Base-by-base conservation (phyloP, 2,888 invertebrate genomes). In the Scaptomyza flava region DNA sequence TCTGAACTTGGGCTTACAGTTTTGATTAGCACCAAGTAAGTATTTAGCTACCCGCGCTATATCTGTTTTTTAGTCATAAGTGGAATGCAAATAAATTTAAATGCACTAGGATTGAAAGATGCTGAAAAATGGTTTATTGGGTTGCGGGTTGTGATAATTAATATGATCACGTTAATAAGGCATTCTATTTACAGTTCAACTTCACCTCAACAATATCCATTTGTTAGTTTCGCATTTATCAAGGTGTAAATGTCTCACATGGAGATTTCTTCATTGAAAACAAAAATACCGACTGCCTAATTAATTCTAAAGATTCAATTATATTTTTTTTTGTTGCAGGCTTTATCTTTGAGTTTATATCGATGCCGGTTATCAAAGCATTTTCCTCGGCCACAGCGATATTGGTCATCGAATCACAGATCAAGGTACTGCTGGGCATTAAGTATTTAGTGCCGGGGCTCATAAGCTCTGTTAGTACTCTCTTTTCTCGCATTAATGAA, bases 301-400 rank as follows among this genome's bases (percentile, higher is more conserved):
- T 8, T 31, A 23, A 4, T 23, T 23, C 23, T 31, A 9, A 27
- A 8, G 1, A 31, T 9, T n/a, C n/a, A n/a, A n/a, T n/a, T n/a
- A n/a, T n/a, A n/a, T n/a, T n/a, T n/a, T n/a, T n/a, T 31, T 34
- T 2, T 9, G 2, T 63, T 68, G 11, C 86, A 97, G 97, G 97
- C 59, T 96, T 97, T 90, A 92, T 97, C 64, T 96, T 97, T 69
- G 96, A 97, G 80, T 95, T 97, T 90, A 97, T 97, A 68, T 97
- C 97, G 3, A 94, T 95, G 71, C 95, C 97, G 2, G 96, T 97
- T 54, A 96, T 96, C 42, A 95, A 95, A 73, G 97, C 96, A n/a
- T 97, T 97, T 92, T 96, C 97, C 48, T 95, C 96, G 9, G 97
- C 96, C 8, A 96, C 96, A 27, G 96, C 97, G 2, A 92, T 97